Base-by-base conservation (phyloP, 2,113 vertebrate genomes). In the Poeciliopsis prolifica region DNA sequence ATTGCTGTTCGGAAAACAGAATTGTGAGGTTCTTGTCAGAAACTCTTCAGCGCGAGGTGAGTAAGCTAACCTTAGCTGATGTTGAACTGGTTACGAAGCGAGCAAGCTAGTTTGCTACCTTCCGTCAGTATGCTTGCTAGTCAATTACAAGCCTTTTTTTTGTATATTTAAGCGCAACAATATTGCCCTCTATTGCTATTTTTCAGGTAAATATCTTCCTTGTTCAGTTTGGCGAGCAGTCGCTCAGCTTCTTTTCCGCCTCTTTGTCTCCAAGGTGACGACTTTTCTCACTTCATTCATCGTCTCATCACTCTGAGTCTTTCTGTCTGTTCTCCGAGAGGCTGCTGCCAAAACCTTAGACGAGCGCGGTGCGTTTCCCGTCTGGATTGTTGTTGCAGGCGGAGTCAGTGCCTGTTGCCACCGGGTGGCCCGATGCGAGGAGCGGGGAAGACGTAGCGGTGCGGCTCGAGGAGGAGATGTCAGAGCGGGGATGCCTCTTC, bases 191-290 rank as follows among this genome's bases (percentile, higher is more conserved):
- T 48, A 4, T 12, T 13, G 24, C 66, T 48, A 19, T 31, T 65
- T 44, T 29, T 11, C 54, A 65, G 15, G n/a, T 40, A 35, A 54
- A 80, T 72, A 31, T 80, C 5, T 26, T 77, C 63, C 58, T 85
- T 75, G 76, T 64, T 2, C 30, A 12, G 64, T 51, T 58, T 65
- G 87, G 76, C 48, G 62, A 88, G 76, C 85, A 65, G 82, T 85
- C 74, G 19, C 82, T 87, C 86, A 88, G 82, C 83, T 75, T 78
- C 77, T 61, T 61, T 69, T 82, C 68, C 78, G 69, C 76, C 64
- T 70, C 37, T 88, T 72, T 84, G 86, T 90, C 78, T 89, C 90
- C 90, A 91, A 89, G 91, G 92, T 91, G 90, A 92, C 87, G 73
- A 76, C 37, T 77, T 77, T 60, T 78, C 84, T 73, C 68, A 66